Base-by-base conservation (phyloP, 1,140 invertebrate genomes). In the Holotrichia oblita region DNA sequence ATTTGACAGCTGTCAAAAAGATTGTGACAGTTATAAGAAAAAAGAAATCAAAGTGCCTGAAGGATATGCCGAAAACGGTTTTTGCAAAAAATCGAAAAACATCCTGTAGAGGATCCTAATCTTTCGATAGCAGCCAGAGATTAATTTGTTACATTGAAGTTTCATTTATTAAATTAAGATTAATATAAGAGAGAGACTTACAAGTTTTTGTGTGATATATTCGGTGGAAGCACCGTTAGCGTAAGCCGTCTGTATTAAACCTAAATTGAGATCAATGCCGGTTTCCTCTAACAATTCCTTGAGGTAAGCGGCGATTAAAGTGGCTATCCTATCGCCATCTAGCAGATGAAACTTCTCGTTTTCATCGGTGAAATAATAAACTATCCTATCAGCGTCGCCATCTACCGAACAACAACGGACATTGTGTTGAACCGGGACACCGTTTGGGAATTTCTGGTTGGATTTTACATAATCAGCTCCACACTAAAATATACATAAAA, bases 291-390 rank as follows among this genome's bases (percentile, higher is more conserved):
- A 84, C 42, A 97, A 87, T 80, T 96, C 92, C 85, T 94, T 93
- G 0, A 99, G 87, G 87, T 96, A 98, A 8, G 89, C 91, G 0
- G 95, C 96, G 74, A 97, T 88, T 40, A 99, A 85, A 0, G 95
- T 96, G 0, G 97, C 97, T 85, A 99, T 99, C 83, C 96, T 93
- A 88, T 99, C 99, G 0, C 99, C 99, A 89, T 99, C 98, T 17
- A 98, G 84, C 20, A 99, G 88, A 85, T 94, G 90, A 87, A 98
- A 98, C 81, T 91, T 90, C 0, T 91, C 88, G 24, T 90, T 85
- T 55, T 93, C 89, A 83, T 97, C 94, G 17, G 90, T 85, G 85
- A 95, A 99, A 87, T 94, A 99, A 86, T 99, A 99, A 14, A 99
- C 92, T 48, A 99, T 87, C 81, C 99, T 90, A 86, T 99, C 99